Base-by-base conservation (phyloP, 2,797 vertebrate species). In the Chaenodraco wilsoni region DNA sequence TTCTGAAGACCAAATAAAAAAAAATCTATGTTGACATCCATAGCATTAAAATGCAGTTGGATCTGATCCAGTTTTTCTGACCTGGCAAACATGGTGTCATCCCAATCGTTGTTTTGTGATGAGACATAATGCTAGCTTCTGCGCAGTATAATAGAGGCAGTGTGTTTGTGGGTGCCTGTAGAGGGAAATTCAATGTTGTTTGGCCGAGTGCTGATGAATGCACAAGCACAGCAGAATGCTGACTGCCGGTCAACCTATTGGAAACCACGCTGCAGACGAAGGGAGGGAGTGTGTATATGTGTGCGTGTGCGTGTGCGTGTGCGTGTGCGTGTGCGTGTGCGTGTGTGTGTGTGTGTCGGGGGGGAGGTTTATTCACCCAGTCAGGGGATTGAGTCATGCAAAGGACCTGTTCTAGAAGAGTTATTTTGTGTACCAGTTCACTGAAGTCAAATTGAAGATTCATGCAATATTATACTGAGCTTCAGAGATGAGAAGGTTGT, bases 181-280 rank as follows among this genome's bases (percentile, higher is more conserved):
- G 89, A 91, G 86, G 86, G 86, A 90, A 86, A 88, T 86, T 84
- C 91, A 91, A 84, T 89, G 83, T 90, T 90, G 86, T 91, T 91
- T 82, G 82, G 79, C 83, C 79, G 82, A 31, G 88, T 91, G 90
- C 84, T 88, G 83, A 90, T 87, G 85, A 88, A 93, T 93, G 91
- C 90, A 89, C 92, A 88, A 92, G 84, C 87, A 64, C 89, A 93
- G 92, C 92, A 93, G 87, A 92, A 92, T 90, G 85, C 79, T 88
- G 90, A 82, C 89, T 84, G 79, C 82, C 74, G 67, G 79, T 70
- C 87, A 87, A 92, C 89, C 92, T 86, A 91, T 81, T 85, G 88
- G 86, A 85, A 91, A 84, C 88, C 87, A 83, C 50, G 23, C 70
- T 85, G 80, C 73, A 82, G 76, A 75, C 57, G 71, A 77, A 78